Base-by-base conservation (phyloP, 2,797 vertebrate genomes). In the Amniataba percoides region DNA sequence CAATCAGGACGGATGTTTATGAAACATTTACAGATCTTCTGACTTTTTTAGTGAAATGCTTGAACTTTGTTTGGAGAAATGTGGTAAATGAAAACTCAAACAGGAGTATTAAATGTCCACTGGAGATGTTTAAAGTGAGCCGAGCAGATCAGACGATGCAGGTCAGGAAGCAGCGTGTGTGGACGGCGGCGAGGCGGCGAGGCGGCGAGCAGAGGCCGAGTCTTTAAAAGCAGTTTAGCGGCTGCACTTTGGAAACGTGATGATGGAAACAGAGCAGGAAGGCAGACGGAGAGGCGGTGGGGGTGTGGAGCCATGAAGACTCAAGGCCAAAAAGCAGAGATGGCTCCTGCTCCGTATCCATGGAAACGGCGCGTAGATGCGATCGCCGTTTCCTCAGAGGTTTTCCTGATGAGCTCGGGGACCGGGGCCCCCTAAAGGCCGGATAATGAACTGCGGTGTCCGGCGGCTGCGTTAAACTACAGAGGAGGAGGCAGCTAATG, bases 291-390 rank as follows among this genome's bases (percentile, higher is more conserved):
- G 59, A 43, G 43, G 51, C 0, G 6, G 58, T 4, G 62, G 40
- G 51, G 31, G 69, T 65, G 60, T 1, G 59, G 75, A 73, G 60
- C 21, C n/a, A 36, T 18, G 66, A 76, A 74, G 45, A 78, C 43
- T 56, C 66, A 71, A 85, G 82, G 86, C 88, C 81, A 55, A 60
- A 49, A 31, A 27, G 42, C 1, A n/a, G 46, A 81, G 52, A 91
- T 75, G 40, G 42, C 71, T 80, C 81, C 77, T 36, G 42, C 74
- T 74, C 56, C 1, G 90, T 95, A 88, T 89, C 92, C 91, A 93
- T 93, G 87, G 89, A 77, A 94, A 93, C 91, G 34, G 56, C 42
- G 46, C 4, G n/a, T 78, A 87, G 84, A 90, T 83, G 65, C 88
- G 43, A 77, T 88, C 87, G 56, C 65, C 31, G 52, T 77, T 86